Conservation (phyloP, 2,797 vertebrate genomes). For the Microtus californicus region DNA sequence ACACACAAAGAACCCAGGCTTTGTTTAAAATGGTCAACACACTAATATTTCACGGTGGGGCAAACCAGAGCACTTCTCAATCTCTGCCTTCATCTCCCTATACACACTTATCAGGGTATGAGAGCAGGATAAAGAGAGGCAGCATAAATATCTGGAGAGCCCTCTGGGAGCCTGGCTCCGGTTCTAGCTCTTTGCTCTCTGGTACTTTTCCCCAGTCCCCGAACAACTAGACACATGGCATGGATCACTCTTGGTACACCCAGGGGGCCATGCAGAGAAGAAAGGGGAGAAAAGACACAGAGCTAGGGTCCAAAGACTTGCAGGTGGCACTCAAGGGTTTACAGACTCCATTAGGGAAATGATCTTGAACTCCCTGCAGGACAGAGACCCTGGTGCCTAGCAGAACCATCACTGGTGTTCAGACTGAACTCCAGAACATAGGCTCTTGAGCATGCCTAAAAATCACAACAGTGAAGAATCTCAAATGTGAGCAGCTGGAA, state of each 20-base stretch:
- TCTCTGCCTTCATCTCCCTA: background rate
- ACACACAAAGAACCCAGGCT: background rate
- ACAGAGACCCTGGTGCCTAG: background rate
- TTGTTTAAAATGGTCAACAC: background rate
- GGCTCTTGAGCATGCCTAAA: background rate
- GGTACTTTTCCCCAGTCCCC: background rate
- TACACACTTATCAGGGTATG: background rate
- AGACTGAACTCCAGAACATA: background rate
- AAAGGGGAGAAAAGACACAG: background rate
- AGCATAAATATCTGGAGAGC: background rate
- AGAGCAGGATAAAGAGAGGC: background rate
- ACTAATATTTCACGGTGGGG: background rate
- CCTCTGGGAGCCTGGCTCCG: background rate
- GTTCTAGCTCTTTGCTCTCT: background rate
- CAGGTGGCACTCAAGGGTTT: background rate
- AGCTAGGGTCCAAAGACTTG: background rate
- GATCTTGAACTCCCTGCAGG: background rate
- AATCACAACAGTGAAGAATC: background rate
- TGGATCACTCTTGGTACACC: background rate
- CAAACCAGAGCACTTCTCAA: background rate
- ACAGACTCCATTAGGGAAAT: background rate
- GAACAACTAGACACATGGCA: background rate
- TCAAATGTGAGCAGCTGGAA: slow-evolving; percentile 68
- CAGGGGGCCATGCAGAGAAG: too few relatives aligned
- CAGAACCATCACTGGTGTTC: background rate